phyloP scores from a whole-genome alignment of 1,140 invertebrate genomes.

The Papilio helenus region DNA sequence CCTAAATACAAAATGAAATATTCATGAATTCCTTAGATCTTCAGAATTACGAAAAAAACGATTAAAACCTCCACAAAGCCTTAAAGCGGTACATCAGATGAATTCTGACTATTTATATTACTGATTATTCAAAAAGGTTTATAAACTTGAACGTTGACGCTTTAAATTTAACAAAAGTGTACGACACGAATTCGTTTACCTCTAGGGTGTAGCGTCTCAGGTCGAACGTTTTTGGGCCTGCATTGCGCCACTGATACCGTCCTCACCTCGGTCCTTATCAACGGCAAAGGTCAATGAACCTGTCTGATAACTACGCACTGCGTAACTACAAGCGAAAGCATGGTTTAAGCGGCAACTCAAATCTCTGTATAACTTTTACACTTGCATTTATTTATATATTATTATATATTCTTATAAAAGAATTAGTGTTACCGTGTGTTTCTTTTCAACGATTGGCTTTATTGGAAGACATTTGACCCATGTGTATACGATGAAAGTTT shows the following conservation, averaged over 20 bases:
- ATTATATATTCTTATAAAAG: background rate
- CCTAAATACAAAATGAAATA: too few species aligned
- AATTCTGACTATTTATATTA: too few species aligned
- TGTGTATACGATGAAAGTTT: background rate
- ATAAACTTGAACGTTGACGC: background rate
- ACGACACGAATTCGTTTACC: conserved; percentile 59
- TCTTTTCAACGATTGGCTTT: conserved; percentile 33
- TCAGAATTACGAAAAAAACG: too few species aligned
- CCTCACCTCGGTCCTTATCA: conserved; percentile 69
- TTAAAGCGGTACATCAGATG: too few species aligned
- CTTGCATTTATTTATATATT: conserved; percentile 28
- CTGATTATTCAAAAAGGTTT: too few species aligned
- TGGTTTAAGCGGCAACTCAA: conserved; percentile 40
- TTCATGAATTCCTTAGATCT: too few species aligned
- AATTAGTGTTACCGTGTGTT: background rate
- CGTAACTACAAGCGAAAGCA: conserved; percentile 41
- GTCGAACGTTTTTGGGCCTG: conserved; percentile 65
- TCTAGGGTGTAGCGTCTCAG: conserved; percentile 51
- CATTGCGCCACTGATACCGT: conserved; percentile 74
- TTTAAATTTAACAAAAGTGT: background rate
- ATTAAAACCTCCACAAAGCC: too few species aligned
- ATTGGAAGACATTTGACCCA: conserved; percentile 53
- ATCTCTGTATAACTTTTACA: conserved; percentile 29
- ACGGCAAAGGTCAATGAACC: conserved; percentile 57
- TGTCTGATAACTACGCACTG: conserved; percentile 53